Evolutionary conservation across 2,797 vertebrate genomes (phyloP).

Genomic region (Sebastes variabilis): DNA sequence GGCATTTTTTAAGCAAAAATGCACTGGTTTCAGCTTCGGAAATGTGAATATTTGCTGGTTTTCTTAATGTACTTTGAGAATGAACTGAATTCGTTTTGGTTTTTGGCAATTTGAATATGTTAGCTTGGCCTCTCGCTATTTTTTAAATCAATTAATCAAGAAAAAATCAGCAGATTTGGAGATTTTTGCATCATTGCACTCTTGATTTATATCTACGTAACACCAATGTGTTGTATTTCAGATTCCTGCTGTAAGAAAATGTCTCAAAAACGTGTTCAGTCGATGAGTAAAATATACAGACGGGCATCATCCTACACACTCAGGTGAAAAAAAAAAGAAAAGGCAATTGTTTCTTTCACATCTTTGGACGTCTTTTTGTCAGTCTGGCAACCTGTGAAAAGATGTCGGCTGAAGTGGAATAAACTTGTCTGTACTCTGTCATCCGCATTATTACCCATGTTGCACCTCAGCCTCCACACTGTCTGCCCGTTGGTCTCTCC

Average conservation of each 20-base stretch:
- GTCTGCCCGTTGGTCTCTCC: not conserved
- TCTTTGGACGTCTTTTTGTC: not conserved
- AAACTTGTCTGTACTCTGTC: conserved; percentile 12
- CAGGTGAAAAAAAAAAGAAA: not conserved
- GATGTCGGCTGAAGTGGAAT: not conserved
- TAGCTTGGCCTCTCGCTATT: too few relatives aligned
- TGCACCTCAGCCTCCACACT: conserved; percentile 13
- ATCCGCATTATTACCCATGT: conserved; percentile 14
- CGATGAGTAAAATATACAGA: not conserved
- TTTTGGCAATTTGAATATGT: not conserved
- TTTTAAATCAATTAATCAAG: too few relatives aligned
- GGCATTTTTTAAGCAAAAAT: not conserved
- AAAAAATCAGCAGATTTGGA: too few relatives aligned
- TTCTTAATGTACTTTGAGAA: not conserved
- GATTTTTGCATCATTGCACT: too few relatives aligned
- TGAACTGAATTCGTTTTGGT: not conserved
- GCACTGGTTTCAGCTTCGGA: not conserved
- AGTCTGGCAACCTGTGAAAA: not conserved
- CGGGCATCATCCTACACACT: not conserved
- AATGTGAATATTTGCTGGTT: not conserved
- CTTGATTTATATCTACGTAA: too few relatives aligned
- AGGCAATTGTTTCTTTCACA: conserved; percentile 17
- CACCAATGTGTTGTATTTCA: too few relatives aligned
- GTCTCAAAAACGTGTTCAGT: not conserved
- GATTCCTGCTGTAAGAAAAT: not conserved